These are phyloP conservation scores for Parazoanthus darwini DNA, from an alignment of 92 coral and sea anemone species.

Conservation along the genomic window DNA sequence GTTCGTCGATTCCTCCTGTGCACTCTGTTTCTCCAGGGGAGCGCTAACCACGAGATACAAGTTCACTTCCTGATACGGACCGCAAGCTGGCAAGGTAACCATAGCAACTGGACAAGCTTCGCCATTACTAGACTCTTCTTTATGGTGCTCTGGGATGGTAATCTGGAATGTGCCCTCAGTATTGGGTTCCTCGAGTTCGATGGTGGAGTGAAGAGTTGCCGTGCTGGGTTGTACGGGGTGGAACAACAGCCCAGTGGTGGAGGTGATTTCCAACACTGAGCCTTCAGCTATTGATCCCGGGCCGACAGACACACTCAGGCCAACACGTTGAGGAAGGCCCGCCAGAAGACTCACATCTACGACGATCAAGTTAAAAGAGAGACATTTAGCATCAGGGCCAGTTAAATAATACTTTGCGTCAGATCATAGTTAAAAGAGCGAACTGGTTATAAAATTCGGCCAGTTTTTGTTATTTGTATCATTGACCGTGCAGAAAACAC, in stretches of 20 bases:
- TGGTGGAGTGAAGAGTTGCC: conserved; percentile 70
- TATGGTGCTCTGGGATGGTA: conserved; percentile 46
- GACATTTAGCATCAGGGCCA: too few species aligned
- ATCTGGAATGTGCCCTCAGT: conserved; percentile 63
- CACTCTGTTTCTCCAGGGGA: conserved; percentile 68
- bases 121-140: conserved; percentile 46
- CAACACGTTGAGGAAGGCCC: conserved; percentile 76
- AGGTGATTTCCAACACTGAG: conserved; percentile 74
- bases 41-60: conserved; percentile 67
- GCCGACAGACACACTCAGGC: conserved; percentile 75
- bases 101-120: conserved; percentile 64
- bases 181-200: conserved; percentile 61
- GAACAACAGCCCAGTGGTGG: conserved; percentile 69
- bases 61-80: conserved; percentile 76
- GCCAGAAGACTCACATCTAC: conserved; percentile 70
- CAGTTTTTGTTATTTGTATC: too few species aligned
- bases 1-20: conserved; percentile 62
- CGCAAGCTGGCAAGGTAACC: conserved; percentile 76
- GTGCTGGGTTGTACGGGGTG: conserved; percentile 64
- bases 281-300: conserved; percentile 90
- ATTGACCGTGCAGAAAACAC: too few species aligned
- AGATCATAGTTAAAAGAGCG: too few species aligned
- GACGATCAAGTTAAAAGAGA: background rate
- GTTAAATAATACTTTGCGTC: too few species aligned
- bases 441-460: too few species aligned